A percentile compares a stretch with the other conserved stretches of the same genome.
Conservation (phyloP, 2,888 invertebrate genomes). For the Boloria selene region DNA sequence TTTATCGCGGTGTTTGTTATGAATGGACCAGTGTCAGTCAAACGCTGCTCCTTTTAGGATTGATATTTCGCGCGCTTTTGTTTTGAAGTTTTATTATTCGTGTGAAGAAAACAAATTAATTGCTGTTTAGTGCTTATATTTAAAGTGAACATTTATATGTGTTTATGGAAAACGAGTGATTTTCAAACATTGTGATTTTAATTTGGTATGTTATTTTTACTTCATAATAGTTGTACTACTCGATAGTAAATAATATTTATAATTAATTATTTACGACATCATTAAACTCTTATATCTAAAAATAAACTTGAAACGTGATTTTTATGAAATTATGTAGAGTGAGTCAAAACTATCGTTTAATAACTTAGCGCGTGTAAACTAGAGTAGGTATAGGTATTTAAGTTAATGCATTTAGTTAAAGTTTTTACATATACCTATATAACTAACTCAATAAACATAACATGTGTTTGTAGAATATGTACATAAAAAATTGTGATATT, state of each 20-base stretch:
- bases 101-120: not conserved
- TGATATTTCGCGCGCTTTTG: conserved; percentile 37
- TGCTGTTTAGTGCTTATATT: not conserved
- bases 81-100: conserved; percentile 26
- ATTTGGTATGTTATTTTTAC: conserved; percentile 24
- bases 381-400: not conserved
- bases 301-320: conserved; percentile 15
- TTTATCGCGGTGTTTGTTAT: conserved; percentile 46
- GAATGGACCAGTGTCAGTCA: conserved; percentile 46
- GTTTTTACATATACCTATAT: too few relatives aligned
- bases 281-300: not conserved
- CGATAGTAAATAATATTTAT: conserved; percentile 8
- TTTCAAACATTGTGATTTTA: conserved; percentile 1
- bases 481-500: too few relatives aligned
- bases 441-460: too few relatives aligned
- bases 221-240: not conserved
- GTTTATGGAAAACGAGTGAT: not conserved
- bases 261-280: conserved; percentile 3
- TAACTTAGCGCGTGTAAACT: conserved; percentile 5
- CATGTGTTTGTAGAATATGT: too few relatives aligned
- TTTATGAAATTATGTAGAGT: conserved; percentile 18
- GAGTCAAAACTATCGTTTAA: conserved; percentile 1
- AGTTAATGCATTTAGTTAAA: too few relatives aligned
- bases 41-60: conserved; percentile 42
- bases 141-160: not conserved